Conservation (phyloP, 1,140 invertebrate genomes). For the Maconellicoccus hirsutus region DNA sequence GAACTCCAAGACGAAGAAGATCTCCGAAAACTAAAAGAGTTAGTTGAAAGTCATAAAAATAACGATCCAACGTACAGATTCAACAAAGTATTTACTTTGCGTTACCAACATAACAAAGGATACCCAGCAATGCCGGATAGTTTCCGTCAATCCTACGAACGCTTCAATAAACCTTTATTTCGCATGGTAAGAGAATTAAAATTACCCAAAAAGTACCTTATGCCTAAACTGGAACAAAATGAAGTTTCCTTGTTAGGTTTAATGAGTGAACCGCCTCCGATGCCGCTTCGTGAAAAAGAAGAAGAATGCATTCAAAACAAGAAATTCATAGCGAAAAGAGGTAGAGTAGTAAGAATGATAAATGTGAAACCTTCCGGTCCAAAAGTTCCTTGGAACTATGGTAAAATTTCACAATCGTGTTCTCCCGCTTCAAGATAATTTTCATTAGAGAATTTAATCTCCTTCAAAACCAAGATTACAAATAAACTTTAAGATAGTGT, state of each 20-base stretch:
- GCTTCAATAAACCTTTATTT: background rate
- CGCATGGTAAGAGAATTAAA: background rate
- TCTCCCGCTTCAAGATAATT: background rate
- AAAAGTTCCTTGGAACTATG: background rate
- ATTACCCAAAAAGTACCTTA: background rate
- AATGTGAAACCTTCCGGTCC: background rate
- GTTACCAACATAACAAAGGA: background rate
- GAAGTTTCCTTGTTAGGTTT: conserved; percentile 11
- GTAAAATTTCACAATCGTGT: background rate
- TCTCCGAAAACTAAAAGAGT: background rate
- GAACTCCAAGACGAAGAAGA: background rate
- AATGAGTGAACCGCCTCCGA: background rate
- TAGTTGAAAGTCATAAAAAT: background rate
- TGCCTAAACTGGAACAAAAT: background rate
- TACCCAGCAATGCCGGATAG: background rate
- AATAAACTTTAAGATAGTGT: background rate
- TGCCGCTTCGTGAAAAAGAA: background rate
- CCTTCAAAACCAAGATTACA: background rate
- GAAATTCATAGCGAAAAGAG: background rate
- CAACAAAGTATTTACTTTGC: background rate
- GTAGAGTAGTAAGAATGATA: background rate
- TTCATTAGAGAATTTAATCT: background rate
- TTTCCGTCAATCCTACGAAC: conserved; percentile 3
- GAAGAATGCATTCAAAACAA: background rate
- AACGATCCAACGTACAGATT: background rate